Conservation (phyloP, 2,113 vertebrate species). For the Struthidea cinerea region DNA sequence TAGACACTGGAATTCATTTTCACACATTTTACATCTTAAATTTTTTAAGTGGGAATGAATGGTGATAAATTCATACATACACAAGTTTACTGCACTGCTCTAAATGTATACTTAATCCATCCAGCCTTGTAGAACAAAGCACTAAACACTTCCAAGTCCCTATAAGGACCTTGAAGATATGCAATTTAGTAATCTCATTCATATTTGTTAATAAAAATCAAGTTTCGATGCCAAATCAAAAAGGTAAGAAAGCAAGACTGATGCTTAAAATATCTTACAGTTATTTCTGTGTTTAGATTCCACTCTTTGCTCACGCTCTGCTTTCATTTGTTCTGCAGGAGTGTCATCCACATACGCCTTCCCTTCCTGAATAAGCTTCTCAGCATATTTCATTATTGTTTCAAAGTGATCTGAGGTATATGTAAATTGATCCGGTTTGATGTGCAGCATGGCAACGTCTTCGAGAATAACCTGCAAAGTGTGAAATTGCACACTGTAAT, state of each 20-base stretch:
- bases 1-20: not conserved
- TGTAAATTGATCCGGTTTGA: constrained; percentile 95
- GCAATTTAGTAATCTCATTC: not conserved
- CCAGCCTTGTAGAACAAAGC: not conserved
- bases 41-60: not conserved
- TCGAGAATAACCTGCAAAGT: constrained; percentile 90
- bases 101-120: not conserved
- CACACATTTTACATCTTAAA: not conserved
- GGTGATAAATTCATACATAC: not conserved
- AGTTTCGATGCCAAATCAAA: not conserved
- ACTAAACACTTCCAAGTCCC: not conserved
- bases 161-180: not conserved
- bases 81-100: not conserved
- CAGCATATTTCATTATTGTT: constrained; percentile 83
- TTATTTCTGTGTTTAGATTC: constrained; percentile 89
- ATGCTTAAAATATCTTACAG: constrained; percentile 73
- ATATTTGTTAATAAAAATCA: not conserved
- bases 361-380: constrained; percentile 87
- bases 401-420: constrained; percentile 97
- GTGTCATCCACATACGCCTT: constrained; percentile 95
- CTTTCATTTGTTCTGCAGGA: constrained; percentile 93
- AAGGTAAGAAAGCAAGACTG: not conserved
- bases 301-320: constrained; percentile 87
- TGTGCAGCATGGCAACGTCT: constrained; percentile 94
- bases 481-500: not conserved